Conservation (phyloP, 2,888 invertebrate species). For the Ennomos erosarius region DNA sequence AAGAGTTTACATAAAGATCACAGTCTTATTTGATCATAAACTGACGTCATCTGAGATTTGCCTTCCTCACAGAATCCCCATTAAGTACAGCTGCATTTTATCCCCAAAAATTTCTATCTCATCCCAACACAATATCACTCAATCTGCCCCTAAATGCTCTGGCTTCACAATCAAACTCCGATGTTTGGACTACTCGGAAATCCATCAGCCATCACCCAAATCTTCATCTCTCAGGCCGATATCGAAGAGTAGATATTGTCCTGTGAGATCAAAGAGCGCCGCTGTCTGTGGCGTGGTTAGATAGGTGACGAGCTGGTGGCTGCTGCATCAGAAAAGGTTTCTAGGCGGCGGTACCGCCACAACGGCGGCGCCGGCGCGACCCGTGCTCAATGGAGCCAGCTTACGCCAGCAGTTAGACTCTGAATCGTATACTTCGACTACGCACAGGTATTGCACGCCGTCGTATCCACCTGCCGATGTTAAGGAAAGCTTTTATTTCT, state of each 20-base stretch:
- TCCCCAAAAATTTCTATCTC: too few relatives aligned
- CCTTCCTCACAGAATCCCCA: too few relatives aligned
- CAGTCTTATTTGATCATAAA: too few relatives aligned
- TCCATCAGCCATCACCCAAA: background rate
- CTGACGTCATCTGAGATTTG: too few relatives aligned
- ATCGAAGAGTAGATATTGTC: conserved; percentile 19
- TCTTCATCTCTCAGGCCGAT: conserved; percentile 21
- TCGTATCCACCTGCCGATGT: conserved; percentile 92
- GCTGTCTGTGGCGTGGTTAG: conserved; percentile 32
- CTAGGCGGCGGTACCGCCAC: conserved; percentile 86
- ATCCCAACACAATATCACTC: too few relatives aligned
- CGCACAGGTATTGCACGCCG: conserved; percentile 93
- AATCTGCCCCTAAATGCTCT: too few relatives aligned
- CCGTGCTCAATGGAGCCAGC: conserved; percentile 91
- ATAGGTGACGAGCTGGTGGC: conserved; percentile 49
- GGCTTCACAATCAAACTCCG: too few relatives aligned
- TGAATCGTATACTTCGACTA: conserved; percentile 96
- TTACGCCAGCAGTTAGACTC: conserved; percentile 92
- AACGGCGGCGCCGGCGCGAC: conserved; percentile 95
- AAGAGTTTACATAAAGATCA: too few relatives aligned
- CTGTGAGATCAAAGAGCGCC: conserved; percentile 23
- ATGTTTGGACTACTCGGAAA: too few relatives aligned
- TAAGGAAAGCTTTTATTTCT: background rate
- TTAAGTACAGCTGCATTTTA: too few relatives aligned
- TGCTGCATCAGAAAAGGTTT: conserved; percentile 65